Conservation (phyloP, 2,888 invertebrate genomes). For the Microchrysa polita region DNA sequence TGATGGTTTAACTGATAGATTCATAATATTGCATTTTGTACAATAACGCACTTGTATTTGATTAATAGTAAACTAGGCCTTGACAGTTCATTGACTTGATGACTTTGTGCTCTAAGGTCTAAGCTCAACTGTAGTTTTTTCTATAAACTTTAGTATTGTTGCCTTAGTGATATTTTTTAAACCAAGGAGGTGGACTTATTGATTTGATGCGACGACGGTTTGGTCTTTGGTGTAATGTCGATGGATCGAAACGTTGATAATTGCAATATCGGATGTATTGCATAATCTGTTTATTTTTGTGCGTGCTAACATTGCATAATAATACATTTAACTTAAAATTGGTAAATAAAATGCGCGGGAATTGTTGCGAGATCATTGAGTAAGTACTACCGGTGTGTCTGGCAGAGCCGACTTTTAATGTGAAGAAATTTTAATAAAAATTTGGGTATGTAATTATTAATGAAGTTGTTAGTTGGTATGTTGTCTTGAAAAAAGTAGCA, state of each 20-base stretch:
- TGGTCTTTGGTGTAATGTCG: too few species aligned
- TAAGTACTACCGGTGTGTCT: too few species aligned
- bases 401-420: too few species aligned
- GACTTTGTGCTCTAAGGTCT: not conserved
- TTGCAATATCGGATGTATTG: too few species aligned
- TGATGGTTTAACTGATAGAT: constrained; percentile 8
- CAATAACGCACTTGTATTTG: constrained; percentile 5
- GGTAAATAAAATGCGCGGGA: constrained; percentile 26
- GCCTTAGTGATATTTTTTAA: not conserved
- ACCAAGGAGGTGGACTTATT: constrained; percentile 12
- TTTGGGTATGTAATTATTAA: too few species aligned
- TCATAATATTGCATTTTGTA: too few species aligned
- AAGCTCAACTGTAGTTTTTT: constrained; percentile 20
- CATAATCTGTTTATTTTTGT: not conserved
- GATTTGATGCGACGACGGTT: too few species aligned
- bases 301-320: constrained; percentile 37
- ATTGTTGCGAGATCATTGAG: constrained; percentile 16
- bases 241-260: too few species aligned
- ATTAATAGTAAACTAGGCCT: constrained; percentile 42
- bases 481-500: too few species aligned
- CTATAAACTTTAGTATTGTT: not conserved
- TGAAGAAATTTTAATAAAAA: too few species aligned
- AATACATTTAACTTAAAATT: constrained; percentile 21
- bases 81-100: constrained; percentile 39
- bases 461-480: too few species aligned